Conservation (phyloP, 2,113 vertebrate species). For the Salvelinus namaycush region DNA sequence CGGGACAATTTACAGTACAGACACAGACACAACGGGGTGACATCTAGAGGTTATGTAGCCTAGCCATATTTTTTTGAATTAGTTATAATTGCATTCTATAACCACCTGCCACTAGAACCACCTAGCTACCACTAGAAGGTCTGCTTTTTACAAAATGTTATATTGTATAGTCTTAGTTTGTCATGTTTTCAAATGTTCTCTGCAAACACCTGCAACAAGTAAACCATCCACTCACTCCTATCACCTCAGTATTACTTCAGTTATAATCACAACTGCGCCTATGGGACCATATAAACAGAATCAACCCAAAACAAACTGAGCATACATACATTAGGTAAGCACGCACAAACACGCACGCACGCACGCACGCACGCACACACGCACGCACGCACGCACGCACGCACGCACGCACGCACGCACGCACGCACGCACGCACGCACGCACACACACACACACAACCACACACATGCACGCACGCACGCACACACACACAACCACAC, state of each 20-base stretch:
- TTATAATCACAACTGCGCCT: constrained; percentile 8
- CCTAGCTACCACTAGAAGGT: neutral
- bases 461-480: neutral
- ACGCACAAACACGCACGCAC: neutral
- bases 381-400: neutral
- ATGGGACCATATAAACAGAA: constrained; percentile 21
- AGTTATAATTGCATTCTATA: constrained; percentile 38
- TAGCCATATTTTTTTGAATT: too few species aligned
- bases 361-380: neutral
- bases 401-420: neutral
- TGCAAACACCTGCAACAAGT: neutral
- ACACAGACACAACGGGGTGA: constrained; percentile 60
- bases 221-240: neutral
- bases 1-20: constrained; percentile 50
- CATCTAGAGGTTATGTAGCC: constrained; percentile 64
- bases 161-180: neutral
- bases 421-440: too few species aligned
- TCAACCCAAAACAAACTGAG: constrained; percentile 3
- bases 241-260: constrained; percentile 16
- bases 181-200: neutral
- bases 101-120: constrained; percentile 15
- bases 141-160: neutral
- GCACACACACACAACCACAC: neutral
- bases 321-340: neutral
- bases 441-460: neutral